A percentile compares a stretch with the other conserved stretches of the same genome.
Conservation (phyloP, 37 sponge, comb jelly and placozoan genomes). For the Eunapius fragilis region DNA sequence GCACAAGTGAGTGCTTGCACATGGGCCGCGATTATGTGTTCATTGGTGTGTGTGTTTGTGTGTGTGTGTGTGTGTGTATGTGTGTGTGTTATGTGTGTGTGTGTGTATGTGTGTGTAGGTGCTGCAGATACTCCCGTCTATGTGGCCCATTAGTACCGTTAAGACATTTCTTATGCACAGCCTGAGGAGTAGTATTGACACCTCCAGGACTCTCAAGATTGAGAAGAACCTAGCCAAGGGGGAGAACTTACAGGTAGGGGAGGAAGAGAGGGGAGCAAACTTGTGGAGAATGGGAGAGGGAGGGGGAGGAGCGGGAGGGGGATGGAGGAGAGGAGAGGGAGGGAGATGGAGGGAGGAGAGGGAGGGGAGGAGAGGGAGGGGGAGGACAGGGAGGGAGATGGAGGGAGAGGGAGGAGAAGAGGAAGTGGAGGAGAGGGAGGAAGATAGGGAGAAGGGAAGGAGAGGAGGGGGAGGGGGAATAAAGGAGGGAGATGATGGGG, state of each 20-base stretch:
- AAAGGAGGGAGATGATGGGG: neutral
- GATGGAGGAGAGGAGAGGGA: neutral
- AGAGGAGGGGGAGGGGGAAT: too few relatives aligned
- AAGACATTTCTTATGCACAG: constrained; percentile 70
- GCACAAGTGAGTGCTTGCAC: constrained; percentile 48
- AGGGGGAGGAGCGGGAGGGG: neutral
- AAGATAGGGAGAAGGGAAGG: too few relatives aligned
- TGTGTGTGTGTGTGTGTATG: constrained; percentile 25
- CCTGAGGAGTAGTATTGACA: constrained; percentile 52
- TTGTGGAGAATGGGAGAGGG: neutral
- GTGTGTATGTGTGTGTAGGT: constrained; percentile 32
- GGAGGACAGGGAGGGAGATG: too few relatives aligned
- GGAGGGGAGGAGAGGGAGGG: neutral
- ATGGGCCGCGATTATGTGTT: neutral
- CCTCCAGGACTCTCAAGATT: constrained; percentile 50
- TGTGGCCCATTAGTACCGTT: constrained; percentile 73
- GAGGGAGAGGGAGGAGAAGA: too few relatives aligned
- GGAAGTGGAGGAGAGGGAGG: too few relatives aligned
- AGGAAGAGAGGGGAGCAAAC: neutral
- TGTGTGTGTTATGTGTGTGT: neutral
- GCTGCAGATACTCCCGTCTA: constrained; percentile 65
- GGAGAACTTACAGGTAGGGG: constrained; percentile 72
- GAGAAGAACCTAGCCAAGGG: constrained; percentile 74
- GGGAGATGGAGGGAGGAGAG: neutral
- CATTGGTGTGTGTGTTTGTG: neutral